Conservation (phyloP, 1,140 invertebrate genomes). For the Andrena cerasifolii region DNA sequence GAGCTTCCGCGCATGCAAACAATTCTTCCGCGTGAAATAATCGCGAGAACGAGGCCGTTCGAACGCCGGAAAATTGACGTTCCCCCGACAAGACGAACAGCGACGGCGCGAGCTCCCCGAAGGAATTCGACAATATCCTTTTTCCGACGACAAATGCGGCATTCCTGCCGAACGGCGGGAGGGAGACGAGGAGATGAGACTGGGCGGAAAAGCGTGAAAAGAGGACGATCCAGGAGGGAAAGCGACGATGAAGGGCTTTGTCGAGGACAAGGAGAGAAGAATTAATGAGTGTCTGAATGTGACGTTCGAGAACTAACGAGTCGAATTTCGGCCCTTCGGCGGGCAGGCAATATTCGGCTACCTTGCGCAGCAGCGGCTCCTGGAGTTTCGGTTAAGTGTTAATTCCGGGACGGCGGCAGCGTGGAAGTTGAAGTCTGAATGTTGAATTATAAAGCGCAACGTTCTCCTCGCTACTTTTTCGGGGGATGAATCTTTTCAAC, state of each 20-base stretch:
- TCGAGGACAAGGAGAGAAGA: neutral
- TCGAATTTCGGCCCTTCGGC: too few relatives aligned
- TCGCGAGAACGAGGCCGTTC: neutral
- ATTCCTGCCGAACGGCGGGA: constrained; percentile 3
- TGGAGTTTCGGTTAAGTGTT: too few relatives aligned
- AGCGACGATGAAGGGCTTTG: neutral
- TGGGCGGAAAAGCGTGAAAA: neutral
- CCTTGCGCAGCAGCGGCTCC: too few relatives aligned
- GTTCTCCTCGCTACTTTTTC: neutral
- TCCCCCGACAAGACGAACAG: constrained; percentile 28
- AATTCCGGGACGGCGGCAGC: too few relatives aligned
- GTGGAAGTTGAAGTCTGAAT: neutral
- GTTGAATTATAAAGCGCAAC: constrained; percentile 6
- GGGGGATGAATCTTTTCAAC: neutral
- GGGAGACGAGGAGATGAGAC: neutral
- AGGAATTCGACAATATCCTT: constrained; percentile 68
- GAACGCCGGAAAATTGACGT: constrained; percentile 9
- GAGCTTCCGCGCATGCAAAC: neutral
- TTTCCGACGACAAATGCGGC: constrained; percentile 21
- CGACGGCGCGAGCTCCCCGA: constrained; percentile 8
- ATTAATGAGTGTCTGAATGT: too few relatives aligned
- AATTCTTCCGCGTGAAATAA: constrained; percentile 9
- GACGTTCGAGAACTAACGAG: too few relatives aligned
- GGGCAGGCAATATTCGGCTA: too few relatives aligned
- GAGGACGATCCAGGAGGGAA: neutral